Evolutionary conservation across 1,140 invertebrate species (phyloP), one percentile per base, ranked within the genome.

Genomic region (Anadara kagoshimensis): DNA sequence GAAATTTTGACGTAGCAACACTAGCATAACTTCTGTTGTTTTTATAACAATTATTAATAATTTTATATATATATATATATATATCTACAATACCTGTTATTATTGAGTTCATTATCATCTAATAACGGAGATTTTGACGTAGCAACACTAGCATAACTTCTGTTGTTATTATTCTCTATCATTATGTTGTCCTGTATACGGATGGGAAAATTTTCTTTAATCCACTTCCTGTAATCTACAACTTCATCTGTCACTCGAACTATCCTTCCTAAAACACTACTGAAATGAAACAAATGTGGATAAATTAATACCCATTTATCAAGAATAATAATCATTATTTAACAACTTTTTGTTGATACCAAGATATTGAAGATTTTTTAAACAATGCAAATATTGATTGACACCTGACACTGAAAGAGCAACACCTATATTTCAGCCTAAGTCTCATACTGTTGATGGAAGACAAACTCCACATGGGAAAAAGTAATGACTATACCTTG

Each of bases 211-310:
- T 78, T 81, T 26, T 84, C 77, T 47, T 78, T 79, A 10, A 92
- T 90, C 90, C 91, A 91, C 54, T 88, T 75, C 18, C 97, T 92
- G 88, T 98, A 98, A 62, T 95, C 93, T 80, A 98, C 94, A 54
- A 98, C 97, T 89, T 97, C 95, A 90, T 98, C 96, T 18, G 96
- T 97, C 69, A 98, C 94, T 77, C 95, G 93, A 69, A 98, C 93
- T 77, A 98, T 96, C 79, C 96, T 93, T 75, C 96, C 96, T 73
- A 98, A 91, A 87, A 96, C 95, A 70, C 90, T 91, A 79, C 70
- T 82, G 67, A 45, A 12, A 73, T 45, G 14, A 64, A 65, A 47
- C 45, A 18, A 72, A 3, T 36, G n/a, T n/a, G n/a, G 2, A 36
- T 3, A 36, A 7, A 36, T 36, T 36, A 36, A 36, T 36, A 36